A percentile compares a stretch with the other conserved stretches of the same genome.
Conservation (phyloP, 2,888 invertebrate genomes). For the Epinotia bilunana region DNA sequence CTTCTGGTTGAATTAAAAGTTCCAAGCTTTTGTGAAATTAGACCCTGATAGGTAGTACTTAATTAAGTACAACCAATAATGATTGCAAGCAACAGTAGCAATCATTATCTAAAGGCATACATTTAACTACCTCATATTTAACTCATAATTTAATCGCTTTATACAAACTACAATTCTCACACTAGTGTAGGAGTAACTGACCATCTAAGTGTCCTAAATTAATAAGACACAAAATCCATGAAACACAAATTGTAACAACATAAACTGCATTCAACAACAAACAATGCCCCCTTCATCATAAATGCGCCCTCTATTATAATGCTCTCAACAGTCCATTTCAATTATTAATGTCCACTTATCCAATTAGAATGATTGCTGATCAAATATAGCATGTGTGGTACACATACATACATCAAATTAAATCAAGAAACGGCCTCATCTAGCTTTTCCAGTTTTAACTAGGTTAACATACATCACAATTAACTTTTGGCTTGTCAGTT, state of each 20-base stretch:
- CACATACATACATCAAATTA: neutral
- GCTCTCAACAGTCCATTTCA: constrained; percentile 20
- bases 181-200: neutral
- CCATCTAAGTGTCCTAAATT: neutral
- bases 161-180: too few relatives aligned
- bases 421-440: constrained; percentile 19
- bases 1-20: too few relatives aligned
- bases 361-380: constrained; percentile 23
- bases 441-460: constrained; percentile 39
- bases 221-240: neutral
- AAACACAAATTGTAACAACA: neutral
- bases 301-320: constrained; percentile 13
- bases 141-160: too few relatives aligned
- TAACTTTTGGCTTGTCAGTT: constrained; percentile 12
- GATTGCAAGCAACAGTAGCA: too few relatives aligned
- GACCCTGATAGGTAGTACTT: too few relatives aligned
- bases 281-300: neutral
- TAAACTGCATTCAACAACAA: neutral
- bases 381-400: constrained; percentile 12
- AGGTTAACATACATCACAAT: constrained; percentile 33
- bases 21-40: too few relatives aligned
- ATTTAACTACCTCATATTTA: too few relatives aligned
- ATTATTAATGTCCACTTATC: constrained; percentile 26
- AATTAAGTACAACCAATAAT: too few relatives aligned
- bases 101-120: too few relatives aligned